phyloP scores from a whole-genome alignment of 2,888 invertebrate genomes.

The Phymatocera aterrima region DNA sequence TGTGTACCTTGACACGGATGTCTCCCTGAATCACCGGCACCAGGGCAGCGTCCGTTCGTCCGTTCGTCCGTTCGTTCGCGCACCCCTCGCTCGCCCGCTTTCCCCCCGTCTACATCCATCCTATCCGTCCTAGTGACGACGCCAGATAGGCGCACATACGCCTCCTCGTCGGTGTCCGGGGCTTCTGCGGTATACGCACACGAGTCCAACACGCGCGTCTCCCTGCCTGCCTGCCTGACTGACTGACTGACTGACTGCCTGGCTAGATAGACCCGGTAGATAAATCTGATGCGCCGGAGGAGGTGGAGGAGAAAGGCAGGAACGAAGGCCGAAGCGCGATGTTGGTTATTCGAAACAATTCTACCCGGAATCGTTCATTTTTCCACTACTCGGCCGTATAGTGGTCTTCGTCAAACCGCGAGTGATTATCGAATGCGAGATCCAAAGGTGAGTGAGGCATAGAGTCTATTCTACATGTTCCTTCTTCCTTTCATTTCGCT shows the following conservation, averaged over 20 bases:
- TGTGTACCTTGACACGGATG: slow-evolving; percentile 75
- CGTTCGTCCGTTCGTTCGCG: slow-evolving; percentile 31
- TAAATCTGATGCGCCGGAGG: slow-evolving; percentile 40
- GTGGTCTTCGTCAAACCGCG: no score
- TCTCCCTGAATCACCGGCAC: slow-evolving; percentile 72
- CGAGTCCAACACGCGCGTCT: slow-evolving; percentile 27
- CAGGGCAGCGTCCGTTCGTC: slow-evolving; percentile 52
- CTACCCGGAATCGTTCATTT: no score
- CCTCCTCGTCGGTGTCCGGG: slow-evolving; percentile 27
- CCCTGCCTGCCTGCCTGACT: background rate
- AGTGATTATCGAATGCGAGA: no score
- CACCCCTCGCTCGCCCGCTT: background rate
- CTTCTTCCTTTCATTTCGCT: no score
- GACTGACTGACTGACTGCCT: slow-evolving; percentile 20
- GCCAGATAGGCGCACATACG: slow-evolving; percentile 44
- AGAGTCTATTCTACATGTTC: no score
- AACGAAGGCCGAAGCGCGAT: no score
- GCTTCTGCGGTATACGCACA: slow-evolving; percentile 31
- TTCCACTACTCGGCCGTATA: no score
- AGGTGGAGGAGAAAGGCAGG: slow-evolving; percentile 21
- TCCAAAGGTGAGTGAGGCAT: no score
- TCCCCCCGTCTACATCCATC: no score
- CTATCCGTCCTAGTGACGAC: slow-evolving; percentile 45
- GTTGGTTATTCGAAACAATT: no score
- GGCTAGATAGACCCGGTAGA: slow-evolving; percentile 34